Evolutionary conservation across 2,888 invertebrate species (phyloP).

Genomic region (Brenthis ino): DNA sequence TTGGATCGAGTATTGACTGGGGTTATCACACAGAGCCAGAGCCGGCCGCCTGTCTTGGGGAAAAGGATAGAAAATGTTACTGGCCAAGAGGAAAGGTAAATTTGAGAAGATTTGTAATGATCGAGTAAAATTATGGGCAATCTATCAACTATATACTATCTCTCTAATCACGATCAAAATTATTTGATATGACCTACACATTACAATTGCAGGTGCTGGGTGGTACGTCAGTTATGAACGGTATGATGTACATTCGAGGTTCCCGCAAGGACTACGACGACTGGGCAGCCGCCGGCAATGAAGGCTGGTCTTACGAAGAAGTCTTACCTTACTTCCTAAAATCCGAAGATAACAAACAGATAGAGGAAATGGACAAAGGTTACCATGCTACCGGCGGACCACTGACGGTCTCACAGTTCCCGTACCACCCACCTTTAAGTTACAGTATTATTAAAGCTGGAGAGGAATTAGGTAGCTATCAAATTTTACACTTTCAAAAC

Average conservation of each 20-base stretch:
- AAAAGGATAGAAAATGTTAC: slow-evolving; percentile 87
- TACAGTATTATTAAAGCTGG: slow-evolving; percentile 89
- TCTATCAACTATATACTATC: too few relatives aligned
- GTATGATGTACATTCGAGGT: slow-evolving; percentile 97
- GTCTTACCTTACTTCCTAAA: slow-evolving; percentile 95
- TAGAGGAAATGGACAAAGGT: slow-evolving; percentile 87
- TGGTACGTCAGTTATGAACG: slow-evolving; percentile 96
- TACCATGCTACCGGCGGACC: slow-evolving; percentile 91
- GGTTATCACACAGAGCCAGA: slow-evolving; percentile 93
- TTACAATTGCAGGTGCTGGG: slow-evolving; percentile 86
- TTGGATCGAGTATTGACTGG: slow-evolving; percentile 94
- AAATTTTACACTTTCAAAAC: too few relatives aligned
- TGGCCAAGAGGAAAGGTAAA: slow-evolving; percentile 93
- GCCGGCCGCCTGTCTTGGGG: slow-evolving; percentile 88
- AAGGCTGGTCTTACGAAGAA: slow-evolving; percentile 94
- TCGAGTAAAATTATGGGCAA: neutral
- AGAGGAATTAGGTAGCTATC: slow-evolving; percentile 85
- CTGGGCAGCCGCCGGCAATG: slow-evolving; percentile 93
- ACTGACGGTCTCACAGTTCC: slow-evolving; percentile 90
- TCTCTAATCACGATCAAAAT: too few relatives aligned
- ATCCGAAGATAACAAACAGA: slow-evolving; percentile 89
- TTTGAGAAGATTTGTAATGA: neutral
- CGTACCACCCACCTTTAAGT: slow-evolving; percentile 92
- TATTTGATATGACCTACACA: neutral
- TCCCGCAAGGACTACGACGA: slow-evolving; percentile 92